These are phyloP conservation scores for Nettapus auritus DNA, from an alignment of 2,113 vertebrate species.

Conservation along the genomic window DNA sequence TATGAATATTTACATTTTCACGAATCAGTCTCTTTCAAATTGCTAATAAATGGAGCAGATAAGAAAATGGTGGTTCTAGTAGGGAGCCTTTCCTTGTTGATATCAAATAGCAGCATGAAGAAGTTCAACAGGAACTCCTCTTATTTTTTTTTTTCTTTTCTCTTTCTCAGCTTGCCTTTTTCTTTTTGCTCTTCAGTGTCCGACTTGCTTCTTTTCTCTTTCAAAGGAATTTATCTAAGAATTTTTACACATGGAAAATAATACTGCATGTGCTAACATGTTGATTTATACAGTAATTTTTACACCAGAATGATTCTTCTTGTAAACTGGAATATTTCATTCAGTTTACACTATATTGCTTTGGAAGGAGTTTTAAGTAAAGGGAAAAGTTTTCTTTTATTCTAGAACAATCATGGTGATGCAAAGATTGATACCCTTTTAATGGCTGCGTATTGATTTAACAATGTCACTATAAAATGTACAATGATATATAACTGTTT, in stretches of 20 bases:
- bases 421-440: not conserved
- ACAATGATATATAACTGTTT: not conserved
- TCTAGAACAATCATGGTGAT: not conserved
- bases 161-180: not conserved
- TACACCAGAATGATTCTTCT: not conserved
- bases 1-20: not conserved
- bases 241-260: not conserved
- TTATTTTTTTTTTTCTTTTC: not conserved
- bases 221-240: not conserved
- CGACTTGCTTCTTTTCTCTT: not conserved
- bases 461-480: not conserved
- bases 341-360: not conserved
- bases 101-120: not conserved
- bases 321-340: not conserved
- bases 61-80: not conserved
- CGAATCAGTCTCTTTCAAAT: not conserved
- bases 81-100: not conserved
- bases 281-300: not conserved
- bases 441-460: not conserved
- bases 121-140: not conserved
- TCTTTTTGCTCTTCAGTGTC: not conserved
- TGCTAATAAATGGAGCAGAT: not conserved
- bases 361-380: not conserved
- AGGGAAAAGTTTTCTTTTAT: not conserved
- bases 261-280: not conserved